Base-by-base conservation (phyloP, 2,113 vertebrate genomes). In the Polyodon spathula region DNA sequence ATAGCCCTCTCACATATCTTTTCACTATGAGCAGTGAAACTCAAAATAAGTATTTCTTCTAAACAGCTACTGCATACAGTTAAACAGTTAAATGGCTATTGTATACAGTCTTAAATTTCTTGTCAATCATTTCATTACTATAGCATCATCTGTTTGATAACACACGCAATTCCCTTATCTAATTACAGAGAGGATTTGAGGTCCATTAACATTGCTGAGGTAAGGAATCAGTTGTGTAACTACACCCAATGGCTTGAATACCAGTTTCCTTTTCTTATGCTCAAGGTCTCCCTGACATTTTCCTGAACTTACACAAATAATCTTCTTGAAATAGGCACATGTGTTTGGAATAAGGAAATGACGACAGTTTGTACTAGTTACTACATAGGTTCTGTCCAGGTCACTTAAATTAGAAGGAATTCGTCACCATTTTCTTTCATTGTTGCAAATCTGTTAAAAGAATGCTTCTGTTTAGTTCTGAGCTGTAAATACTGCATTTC, bases 91-190 rank as follows among this genome's bases (percentile, higher is more conserved):
- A 89, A 85, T 83, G 27, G 27, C 27, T 27, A 27, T 3, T 27
- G 27, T 27, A 27, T 27, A 27, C 27, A 27, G 27, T 27, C 84
- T 85, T 84, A 90, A 89, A 90, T 90, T 92, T 87, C 85, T 85
- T 86, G 84, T 88, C 88, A 89, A 89, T 90, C 84, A 86, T 90
- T 92, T 92, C 88, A 92, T 93, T 93, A 92, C 81, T 88, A 84
- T 80, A 88, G 93, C 92, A 97, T 97, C 95, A 97, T 97, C 95
- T 97, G 95, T 93, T 93, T 88, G 92, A 93, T 91, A 94, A 95
- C 94, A 91, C 91, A 85, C 87, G 89, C 93, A 97, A 98, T 98
- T 98, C 94, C 94, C 95, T 93, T 90, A 96, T 97, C 95, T 97
- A 97, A 97, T 98, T 98, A 98, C 90, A 90, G 88, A 80, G 86